Percentiles rank a stretch among this genome's conserved stretches.
These are phyloP conservation scores for Trididemnum miniatum DNA, from an alignment of 23 tunicate species.

Conservation along the genomic window DNA sequence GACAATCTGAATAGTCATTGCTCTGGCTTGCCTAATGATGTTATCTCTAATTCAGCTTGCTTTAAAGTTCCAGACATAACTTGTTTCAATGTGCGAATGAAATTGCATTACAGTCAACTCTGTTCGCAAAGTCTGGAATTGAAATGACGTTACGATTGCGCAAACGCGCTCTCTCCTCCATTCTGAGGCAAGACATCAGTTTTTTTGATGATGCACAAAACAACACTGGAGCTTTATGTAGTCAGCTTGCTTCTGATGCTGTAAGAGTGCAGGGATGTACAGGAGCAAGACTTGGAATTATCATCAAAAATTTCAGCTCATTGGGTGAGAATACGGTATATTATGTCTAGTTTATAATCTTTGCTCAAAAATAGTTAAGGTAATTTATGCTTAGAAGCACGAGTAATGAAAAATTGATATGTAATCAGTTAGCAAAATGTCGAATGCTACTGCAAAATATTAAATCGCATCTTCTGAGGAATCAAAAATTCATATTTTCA, in stretches of 20 bases:
- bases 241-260: constrained; percentile 65
- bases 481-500: no score
- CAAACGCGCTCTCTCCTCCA: constrained; percentile 37
- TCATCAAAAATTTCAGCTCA: constrained; percentile 57
- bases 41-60: no score
- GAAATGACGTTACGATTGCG: constrained; percentile 64
- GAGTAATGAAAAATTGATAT: no score
- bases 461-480: no score
- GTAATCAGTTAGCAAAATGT: no score
- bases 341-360: background rate
- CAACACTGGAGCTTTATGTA: constrained; percentile 63
- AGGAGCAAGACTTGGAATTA: constrained; percentile 56
- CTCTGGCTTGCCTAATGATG: no score
- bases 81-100: background rate
- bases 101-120: constrained; percentile 31
- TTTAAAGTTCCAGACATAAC: no score
- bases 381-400: no score
- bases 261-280: constrained; percentile 77
- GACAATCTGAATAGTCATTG: no score
- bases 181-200: constrained; percentile 57
- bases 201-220: constrained; percentile 61
- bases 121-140: constrained; percentile 79
- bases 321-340: constrained; percentile 31
- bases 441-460: no score
- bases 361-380: no score